A percentile compares a stretch with the other conserved stretches of the same genome.
These are phyloP conservation scores for Charadrius vociferus DNA, from an alignment of 2,113 vertebrate genomes.

Conservation along the genomic window DNA sequence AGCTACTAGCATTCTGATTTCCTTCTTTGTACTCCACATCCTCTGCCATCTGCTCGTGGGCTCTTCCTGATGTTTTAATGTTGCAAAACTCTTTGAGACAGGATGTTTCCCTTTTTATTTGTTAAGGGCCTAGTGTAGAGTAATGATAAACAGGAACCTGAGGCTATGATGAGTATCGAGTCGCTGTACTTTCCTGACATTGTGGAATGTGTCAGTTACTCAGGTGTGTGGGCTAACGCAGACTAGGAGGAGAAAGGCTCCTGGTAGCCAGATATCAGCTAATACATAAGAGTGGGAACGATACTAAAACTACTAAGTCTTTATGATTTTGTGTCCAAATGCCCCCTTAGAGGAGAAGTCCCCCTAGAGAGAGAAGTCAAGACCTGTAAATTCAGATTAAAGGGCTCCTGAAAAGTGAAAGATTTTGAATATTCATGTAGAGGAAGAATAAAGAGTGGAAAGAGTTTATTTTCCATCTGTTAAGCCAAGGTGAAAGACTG, in stretches of 20 bases:
- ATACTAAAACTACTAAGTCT: neutral
- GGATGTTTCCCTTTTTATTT: slow-evolving; percentile 55
- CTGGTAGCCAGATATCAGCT: neutral
- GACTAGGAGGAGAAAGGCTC: neutral
- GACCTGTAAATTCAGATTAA: neutral
- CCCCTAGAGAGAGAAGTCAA: neutral
- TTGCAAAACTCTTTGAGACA: neutral
- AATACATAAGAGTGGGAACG: neutral
- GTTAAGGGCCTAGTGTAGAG: neutral
- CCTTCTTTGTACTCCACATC: neutral
- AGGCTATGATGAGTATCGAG: neutral
- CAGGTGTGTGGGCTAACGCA: neutral
- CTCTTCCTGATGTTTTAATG: slow-evolving; percentile 30
- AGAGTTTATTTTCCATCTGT: neutral
- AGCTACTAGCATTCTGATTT: neutral
- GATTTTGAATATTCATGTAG: neutral
- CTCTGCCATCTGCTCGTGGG: neutral
- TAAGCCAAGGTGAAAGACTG: neutral
- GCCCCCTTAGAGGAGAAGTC: no score
- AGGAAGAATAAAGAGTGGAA: neutral
- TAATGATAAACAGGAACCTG: slow-evolving; percentile 45
- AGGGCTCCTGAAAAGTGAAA: neutral
- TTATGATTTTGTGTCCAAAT: neutral
- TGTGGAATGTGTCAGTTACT: slow-evolving; percentile 29
- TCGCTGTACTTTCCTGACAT: slow-evolving; percentile 18